A percentile compares a stretch with the other conserved stretches of the same genome.
Evolutionary conservation across 2,888 invertebrate species (phyloP).

Genomic region (Cosmopolites sordidus): DNA sequence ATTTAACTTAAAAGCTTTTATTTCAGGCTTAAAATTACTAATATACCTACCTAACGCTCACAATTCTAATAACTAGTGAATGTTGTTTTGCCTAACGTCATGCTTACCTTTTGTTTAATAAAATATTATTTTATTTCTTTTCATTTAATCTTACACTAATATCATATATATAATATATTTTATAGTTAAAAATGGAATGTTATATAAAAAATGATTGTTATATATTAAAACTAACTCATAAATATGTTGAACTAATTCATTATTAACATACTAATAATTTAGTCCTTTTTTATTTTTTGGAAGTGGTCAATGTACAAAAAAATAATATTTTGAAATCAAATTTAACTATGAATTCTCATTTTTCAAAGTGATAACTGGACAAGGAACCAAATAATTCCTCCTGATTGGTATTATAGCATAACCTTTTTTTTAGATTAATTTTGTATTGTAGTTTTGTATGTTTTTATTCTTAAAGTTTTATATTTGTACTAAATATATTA

Average conservation of each 20-base stretch:
- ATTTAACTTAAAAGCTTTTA: too few relatives aligned
- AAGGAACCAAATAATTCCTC: slow-evolving; percentile 22
- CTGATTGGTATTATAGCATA: slow-evolving; percentile 20
- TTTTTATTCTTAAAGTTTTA: slow-evolving; percentile 38
- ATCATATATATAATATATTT: too few relatives aligned
- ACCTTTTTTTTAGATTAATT: slow-evolving; percentile 13
- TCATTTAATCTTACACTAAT: too few relatives aligned
- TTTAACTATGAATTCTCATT: too few relatives aligned
- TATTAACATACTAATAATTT: neutral
- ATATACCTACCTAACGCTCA: too few relatives aligned
- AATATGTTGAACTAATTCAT: neutral
- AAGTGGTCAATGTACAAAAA: neutral
- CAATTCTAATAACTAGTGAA: too few relatives aligned
- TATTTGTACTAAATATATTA: slow-evolving; percentile 33
- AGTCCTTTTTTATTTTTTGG: neutral
- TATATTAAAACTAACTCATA: neutral
- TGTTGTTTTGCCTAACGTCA: too few relatives aligned
- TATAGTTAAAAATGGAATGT: neutral
- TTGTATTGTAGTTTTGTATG: slow-evolving; percentile 36
- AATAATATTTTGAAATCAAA: neutral
- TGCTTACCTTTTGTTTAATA: too few relatives aligned
- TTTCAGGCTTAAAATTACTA: too few relatives aligned
- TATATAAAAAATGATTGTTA: neutral
- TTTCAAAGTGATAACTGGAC: neutral
- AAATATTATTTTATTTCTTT: too few relatives aligned